phyloP scores from a whole-genome alignment of 2,797 vertebrate species.

The Halcyon leucocephala region DNA sequence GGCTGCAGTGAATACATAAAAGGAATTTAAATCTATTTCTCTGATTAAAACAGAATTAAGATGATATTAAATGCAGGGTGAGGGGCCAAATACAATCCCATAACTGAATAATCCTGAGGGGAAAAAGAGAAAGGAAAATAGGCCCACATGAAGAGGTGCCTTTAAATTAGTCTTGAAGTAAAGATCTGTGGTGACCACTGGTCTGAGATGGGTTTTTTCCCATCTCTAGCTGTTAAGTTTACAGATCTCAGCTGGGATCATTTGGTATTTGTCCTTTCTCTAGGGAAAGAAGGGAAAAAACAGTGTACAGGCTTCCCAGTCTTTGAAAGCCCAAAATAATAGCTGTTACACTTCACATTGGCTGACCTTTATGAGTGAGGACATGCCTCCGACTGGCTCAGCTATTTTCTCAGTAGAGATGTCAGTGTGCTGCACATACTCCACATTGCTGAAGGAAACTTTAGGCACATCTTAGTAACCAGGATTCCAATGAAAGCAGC shows the following conservation, averaged over 20 bases:
- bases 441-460: not conserved
- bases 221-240: slow-evolving; percentile 73
- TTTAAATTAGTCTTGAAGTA: not conserved
- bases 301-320: slow-evolving; percentile 74
- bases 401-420: slow-evolving; percentile 67
- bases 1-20: not conserved
- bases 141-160: not conserved
- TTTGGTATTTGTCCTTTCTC: slow-evolving; percentile 77
- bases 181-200: slow-evolving; percentile 1
- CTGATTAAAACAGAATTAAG: not conserved
- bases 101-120: not conserved
- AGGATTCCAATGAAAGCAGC: not conserved
- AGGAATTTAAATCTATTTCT: not conserved
- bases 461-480: slow-evolving; percentile 12
- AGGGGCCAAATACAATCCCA: not conserved
- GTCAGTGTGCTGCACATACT: slow-evolving; percentile 32
- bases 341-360: slow-evolving; percentile 70
- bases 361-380: slow-evolving; percentile 69
- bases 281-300: slow-evolving; percentile 78
- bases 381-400: slow-evolving; percentile 65
- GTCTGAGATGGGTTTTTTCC: slow-evolving; percentile 44
- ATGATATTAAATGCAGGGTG: not conserved
- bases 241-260: slow-evolving; percentile 67
- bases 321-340: slow-evolving; percentile 75
- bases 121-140: not conserved